Conservation (phyloP, 1,140 invertebrate species). For the Drosophila nikananu region DNA sequence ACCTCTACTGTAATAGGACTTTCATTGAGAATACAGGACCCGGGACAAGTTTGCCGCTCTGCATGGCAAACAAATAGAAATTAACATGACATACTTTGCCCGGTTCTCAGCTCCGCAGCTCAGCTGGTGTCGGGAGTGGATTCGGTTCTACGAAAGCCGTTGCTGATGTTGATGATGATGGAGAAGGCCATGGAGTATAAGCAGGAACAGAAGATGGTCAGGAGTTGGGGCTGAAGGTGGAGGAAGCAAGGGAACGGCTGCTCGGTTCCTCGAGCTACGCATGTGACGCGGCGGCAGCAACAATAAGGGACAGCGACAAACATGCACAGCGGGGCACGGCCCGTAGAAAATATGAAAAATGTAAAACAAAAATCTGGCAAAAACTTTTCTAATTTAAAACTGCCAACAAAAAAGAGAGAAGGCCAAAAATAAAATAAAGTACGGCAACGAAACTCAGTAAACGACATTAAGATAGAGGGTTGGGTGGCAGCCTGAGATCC, state of each 20-base stretch:
- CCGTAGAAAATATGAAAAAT: constrained; percentile 83
- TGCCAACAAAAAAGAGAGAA: constrained; percentile 67
- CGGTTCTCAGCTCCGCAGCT: constrained; percentile 38
- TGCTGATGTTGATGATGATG: constrained; percentile 37
- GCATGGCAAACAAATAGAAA: constrained; percentile 72
- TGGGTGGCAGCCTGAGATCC: constrained; percentile 35
- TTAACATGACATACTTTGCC: constrained; percentile 70
- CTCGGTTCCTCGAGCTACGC: constrained; percentile 51
- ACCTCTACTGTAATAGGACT: constrained; percentile 28
- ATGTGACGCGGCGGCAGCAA: constrained; percentile 63
- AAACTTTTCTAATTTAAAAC: constrained; percentile 84
- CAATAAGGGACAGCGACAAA: constrained; percentile 66
- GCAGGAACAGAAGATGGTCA: constrained; percentile 2
- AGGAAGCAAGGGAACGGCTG: not conserved
- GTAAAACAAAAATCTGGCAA: constrained; percentile 83
- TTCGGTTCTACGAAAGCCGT: constrained; percentile 40
- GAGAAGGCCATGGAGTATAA: constrained; percentile 22
- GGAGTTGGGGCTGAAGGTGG: constrained; percentile 8
- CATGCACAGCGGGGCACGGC: constrained; percentile 66
- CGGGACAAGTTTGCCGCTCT: constrained; percentile 46
- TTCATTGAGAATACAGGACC: constrained; percentile 33
- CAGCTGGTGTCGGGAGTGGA: constrained; percentile 48
- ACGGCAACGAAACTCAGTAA: constrained; percentile 58
- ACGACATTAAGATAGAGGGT: constrained; percentile 52
- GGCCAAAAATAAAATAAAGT: constrained; percentile 62